phyloP scores from a whole-genome alignment of 2,888 invertebrate genomes.

The Latrodectus elegans region DNA sequence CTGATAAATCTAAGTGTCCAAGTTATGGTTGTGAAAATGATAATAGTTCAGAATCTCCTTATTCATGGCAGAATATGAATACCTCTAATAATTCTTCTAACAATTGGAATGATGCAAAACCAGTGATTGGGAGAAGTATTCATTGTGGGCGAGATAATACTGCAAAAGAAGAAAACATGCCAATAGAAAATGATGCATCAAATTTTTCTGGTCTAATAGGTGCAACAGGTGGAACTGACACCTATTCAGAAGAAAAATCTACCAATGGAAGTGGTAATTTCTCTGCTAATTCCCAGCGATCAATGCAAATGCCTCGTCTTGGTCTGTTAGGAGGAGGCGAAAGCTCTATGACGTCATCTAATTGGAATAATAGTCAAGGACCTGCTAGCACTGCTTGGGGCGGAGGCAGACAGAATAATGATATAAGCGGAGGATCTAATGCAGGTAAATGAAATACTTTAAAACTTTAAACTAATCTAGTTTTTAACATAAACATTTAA shows the following conservation, averaged over 20 bases:
- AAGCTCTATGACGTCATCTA: slow-evolving; percentile 85
- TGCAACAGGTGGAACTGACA: slow-evolving; percentile 59
- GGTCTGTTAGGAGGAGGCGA: slow-evolving; percentile 87
- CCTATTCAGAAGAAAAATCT: slow-evolving; percentile 9
- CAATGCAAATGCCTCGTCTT: slow-evolving; percentile 77
- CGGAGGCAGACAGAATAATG: slow-evolving; percentile 13
- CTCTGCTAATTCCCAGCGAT: slow-evolving; percentile 23
- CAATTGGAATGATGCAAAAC: slow-evolving; percentile 31
- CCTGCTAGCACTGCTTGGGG: slow-evolving; percentile 41
- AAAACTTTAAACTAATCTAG: not conserved
- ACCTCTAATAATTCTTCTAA: slow-evolving; percentile 28
- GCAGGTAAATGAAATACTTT: slow-evolving; percentile 26
- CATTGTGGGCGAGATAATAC: slow-evolving; percentile 25
- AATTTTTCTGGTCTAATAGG: slow-evolving; percentile 66
- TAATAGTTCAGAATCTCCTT: slow-evolving; percentile 41
- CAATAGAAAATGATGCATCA: slow-evolving; percentile 18
- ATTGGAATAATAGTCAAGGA: slow-evolving; percentile 84
- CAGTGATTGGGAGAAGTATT: slow-evolving; percentile 39
- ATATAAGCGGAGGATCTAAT: slow-evolving; percentile 43
- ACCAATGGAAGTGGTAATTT: slow-evolving; percentile 7
- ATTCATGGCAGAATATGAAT: slow-evolving; percentile 59
- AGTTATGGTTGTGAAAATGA: slow-evolving; percentile 32
- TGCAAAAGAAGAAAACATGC: slow-evolving; percentile 26
- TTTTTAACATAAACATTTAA: not conserved
- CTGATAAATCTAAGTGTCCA: slow-evolving; percentile 29